phyloP scores from a whole-genome alignment of 2,888 invertebrate genomes.

The Stegophylla sp. region DNA sequence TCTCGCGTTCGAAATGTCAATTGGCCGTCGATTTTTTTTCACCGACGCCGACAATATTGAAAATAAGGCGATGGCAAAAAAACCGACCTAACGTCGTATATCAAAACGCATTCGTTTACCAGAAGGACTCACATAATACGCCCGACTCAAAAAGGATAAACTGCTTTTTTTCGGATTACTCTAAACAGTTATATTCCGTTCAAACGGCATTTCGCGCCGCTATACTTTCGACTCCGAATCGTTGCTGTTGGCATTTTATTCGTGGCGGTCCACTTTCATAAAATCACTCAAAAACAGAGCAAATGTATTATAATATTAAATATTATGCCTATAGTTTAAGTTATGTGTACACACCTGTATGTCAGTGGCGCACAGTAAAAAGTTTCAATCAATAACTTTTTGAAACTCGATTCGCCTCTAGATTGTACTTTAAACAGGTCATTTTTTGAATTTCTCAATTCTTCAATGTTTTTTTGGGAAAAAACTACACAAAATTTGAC shows the following conservation, averaged over 20 bases:
- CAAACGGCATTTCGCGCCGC: conserved; percentile 8
- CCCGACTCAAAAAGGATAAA: conserved; percentile 23
- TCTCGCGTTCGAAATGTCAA: conserved; percentile 20
- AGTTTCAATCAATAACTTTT: too few relatives aligned
- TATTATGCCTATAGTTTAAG: too few relatives aligned
- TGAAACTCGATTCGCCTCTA: too few relatives aligned
- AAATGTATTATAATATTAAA: too few relatives aligned
- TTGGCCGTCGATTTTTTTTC: not conserved
- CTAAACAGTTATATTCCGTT: not conserved
- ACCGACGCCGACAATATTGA: too few relatives aligned
- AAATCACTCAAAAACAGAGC: not conserved
- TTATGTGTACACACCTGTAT: too few relatives aligned
- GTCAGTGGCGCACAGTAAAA: too few relatives aligned
- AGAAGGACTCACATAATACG: conserved; percentile 3
- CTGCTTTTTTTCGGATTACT: conserved; percentile 17
- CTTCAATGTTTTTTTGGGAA: too few relatives aligned
- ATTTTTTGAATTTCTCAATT: too few relatives aligned
- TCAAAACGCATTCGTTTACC: not conserved
- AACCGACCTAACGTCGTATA: too few relatives aligned
- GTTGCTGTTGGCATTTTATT: conserved; percentile 10
- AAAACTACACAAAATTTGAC: too few relatives aligned
- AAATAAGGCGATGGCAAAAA: not conserved
- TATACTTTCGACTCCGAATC: not conserved
- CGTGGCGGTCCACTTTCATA: conserved; percentile 21
- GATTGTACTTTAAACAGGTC: too few relatives aligned